Evolutionary conservation across 2,113 vertebrate genomes (phyloP), one percentile per base, ranked within the genome.

Genomic region (Cebus imitator): DNA sequence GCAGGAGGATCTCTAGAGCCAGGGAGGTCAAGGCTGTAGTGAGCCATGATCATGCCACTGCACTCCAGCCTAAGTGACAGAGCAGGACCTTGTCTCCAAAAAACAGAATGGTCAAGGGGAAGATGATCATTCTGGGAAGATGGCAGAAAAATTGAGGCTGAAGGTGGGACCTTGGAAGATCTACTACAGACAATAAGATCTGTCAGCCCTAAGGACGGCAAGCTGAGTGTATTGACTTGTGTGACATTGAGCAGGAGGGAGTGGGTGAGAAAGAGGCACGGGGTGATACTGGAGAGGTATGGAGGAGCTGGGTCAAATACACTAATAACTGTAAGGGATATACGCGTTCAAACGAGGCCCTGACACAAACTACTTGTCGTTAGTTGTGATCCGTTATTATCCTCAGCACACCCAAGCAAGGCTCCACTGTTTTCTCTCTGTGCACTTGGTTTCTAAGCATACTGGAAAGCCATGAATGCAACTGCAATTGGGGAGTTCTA

Each of bases 151-250:
- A 20, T 30, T 17, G 45, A 92, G 43, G 37, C 1, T 68, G 3
- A 68, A 52, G 45, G 45, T 32, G 7, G 37, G 80, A 68, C 25
- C 35, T n/a, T 30, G 58, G 32, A 68, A 30, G 76, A 61, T n/a
- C 2, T 8, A 16, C 45, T 37, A 16, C 0, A 55, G 43, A 21
- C 40, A 37, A 21, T 4, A 48, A 80, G 48, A 23, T 17, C 20
- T 13, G 6, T 40, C 35, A 0, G 8, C n/a, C 23, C 23, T 2
- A 6, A 50, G 40, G n/a, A 5, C 14, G 13, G 57, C 43, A 76
- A 16, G 52, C 17, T 5, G 8, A 1, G 27, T 1, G 7, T 1
- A 20, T 2, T 48, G 61, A 83, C 45, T 16, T 8, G 20, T 1
- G 32, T 16, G 68, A 73, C 2, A 35, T 23, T 55, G 70, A 82